Conservation (phyloP, 2,888 invertebrate genomes). For the Opisthograptis luteolata region DNA sequence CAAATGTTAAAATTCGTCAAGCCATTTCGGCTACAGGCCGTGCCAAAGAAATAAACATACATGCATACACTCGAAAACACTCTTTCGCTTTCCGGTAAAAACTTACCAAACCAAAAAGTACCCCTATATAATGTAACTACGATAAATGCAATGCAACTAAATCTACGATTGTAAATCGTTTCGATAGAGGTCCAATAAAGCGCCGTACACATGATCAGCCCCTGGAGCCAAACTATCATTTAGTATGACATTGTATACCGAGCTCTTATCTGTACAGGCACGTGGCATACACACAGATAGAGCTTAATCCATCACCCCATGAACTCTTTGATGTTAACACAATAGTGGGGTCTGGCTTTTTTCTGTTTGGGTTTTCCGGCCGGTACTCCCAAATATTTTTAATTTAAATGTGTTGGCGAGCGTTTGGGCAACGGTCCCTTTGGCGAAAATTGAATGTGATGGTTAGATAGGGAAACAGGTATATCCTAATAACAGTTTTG, state of each 20-base stretch:
- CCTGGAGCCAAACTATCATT: constrained; percentile 59
- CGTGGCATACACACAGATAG: constrained; percentile 68
- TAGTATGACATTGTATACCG: constrained; percentile 38
- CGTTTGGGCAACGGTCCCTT: constrained; percentile 20
- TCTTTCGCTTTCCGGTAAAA: too few relatives aligned
- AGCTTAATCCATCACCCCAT: constrained; percentile 73
- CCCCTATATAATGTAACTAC: too few relatives aligned
- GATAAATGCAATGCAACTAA: constrained; percentile 27
- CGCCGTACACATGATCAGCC: constrained; percentile 47
- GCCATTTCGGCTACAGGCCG: too few relatives aligned
- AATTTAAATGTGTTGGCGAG: constrained; percentile 18
- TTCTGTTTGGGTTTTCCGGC: constrained; percentile 36
- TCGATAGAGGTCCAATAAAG: constrained; percentile 25
- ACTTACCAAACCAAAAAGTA: too few relatives aligned
- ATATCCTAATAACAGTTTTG: background rate
- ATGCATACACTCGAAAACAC: too few relatives aligned
- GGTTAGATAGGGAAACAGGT: constrained; percentile 9
- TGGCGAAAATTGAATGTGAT: constrained; percentile 21
- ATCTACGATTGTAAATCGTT: constrained; percentile 46
- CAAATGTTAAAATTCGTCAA: too few relatives aligned
- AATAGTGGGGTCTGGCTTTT: constrained; percentile 45
- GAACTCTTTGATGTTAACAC: constrained; percentile 73
- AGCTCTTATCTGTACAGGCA: constrained; percentile 61
- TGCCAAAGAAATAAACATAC: too few relatives aligned
- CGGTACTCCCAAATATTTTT: constrained; percentile 32